Conservation (phyloP, 1,140 invertebrate genomes). For the Aporrectodea caliginosa region DNA sequence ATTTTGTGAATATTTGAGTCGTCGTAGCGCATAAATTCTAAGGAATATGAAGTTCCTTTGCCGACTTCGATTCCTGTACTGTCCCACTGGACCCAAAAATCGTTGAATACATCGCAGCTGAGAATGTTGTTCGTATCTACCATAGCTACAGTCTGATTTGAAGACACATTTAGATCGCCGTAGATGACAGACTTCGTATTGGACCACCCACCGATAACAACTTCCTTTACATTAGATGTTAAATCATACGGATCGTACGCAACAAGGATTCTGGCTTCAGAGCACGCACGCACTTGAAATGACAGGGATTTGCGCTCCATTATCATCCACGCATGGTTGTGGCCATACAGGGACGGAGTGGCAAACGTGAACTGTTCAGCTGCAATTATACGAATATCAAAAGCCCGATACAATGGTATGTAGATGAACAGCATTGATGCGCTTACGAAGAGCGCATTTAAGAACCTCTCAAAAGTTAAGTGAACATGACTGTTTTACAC, state of each 20-base stretch:
- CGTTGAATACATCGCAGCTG: not conserved
- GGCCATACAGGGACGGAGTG: not conserved
- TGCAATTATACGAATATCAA: too few species aligned
- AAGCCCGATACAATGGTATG: too few species aligned
- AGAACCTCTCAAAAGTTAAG: not conserved
- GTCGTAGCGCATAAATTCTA: not conserved
- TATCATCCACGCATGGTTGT: conserved; percentile 6
- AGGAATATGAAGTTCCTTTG: not conserved
- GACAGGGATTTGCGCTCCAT: not conserved
- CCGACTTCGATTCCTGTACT: not conserved
- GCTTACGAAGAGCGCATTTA: not conserved
- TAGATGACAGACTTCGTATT: conserved; percentile 10
- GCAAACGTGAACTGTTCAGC: not conserved
- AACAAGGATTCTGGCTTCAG: not conserved
- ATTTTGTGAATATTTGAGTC: not conserved
- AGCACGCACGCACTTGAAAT: conserved; percentile 7
- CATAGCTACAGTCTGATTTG: not conserved
- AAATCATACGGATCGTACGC: not conserved
- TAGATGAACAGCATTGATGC: not conserved
- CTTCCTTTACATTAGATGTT: not conserved
- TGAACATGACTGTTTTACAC: not conserved
- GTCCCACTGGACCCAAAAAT: conserved; percentile 10
- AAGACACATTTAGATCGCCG: not conserved
- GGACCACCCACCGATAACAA: conserved; percentile 16
- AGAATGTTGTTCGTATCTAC: not conserved